Evolutionary conservation across 2,797 vertebrate species (phyloP).

Genomic region (Eremophila alpestris): DNA sequence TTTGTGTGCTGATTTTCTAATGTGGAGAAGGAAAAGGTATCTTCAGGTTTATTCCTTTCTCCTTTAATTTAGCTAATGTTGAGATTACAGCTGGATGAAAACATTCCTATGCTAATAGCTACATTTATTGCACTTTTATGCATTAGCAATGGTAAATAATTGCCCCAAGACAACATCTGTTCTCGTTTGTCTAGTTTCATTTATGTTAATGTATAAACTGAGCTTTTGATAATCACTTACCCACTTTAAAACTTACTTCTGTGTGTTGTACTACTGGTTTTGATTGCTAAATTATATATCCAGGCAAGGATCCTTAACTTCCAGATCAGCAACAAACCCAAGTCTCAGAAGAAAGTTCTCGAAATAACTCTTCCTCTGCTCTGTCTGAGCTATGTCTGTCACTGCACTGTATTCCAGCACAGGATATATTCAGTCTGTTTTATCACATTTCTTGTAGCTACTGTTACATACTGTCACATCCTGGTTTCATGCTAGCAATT

Average conservation of each 20-base stretch:
- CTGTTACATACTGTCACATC: background rate
- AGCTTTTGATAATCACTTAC: background rate
- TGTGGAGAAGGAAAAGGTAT: background rate
- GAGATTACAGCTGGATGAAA: constrained; percentile 5
- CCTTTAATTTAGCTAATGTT: background rate
- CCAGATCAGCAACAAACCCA: background rate
- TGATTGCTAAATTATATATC: background rate
- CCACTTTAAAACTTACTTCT: background rate
- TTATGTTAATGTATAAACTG: background rate
- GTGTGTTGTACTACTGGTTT: background rate
- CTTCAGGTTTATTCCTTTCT: constrained; percentile 4
- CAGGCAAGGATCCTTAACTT: background rate
- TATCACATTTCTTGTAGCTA: background rate
- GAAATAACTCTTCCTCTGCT: background rate
- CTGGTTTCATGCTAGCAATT: background rate
- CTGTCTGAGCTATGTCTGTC: background rate
- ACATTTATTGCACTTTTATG: constrained; percentile 14
- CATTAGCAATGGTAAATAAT: constrained; percentile 24
- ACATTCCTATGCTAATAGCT: constrained; percentile 20
- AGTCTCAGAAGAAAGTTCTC: background rate
- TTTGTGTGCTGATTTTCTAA: background rate
- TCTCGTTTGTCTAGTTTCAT: constrained; percentile 24
- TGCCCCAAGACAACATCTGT: background rate
- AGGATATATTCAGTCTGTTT: background rate
- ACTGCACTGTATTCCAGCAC: background rate